Base-by-base conservation (phyloP, 2,113 vertebrate species). In the Corydoras sp. region DNA sequence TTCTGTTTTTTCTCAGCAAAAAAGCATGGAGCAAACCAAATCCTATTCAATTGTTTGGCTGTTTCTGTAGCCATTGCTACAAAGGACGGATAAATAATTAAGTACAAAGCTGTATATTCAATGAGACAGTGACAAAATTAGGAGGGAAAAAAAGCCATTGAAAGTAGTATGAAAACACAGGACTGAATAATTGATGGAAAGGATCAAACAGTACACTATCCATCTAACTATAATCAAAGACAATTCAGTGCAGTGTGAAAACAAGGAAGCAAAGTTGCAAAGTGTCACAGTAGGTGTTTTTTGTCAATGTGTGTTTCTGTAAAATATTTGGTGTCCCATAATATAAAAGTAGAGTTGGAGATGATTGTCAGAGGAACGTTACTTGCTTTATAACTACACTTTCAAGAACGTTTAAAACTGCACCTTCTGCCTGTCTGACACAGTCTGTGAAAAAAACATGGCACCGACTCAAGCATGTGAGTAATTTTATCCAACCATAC, bases 401-500 rank as follows among this genome's bases (percentile, higher is more conserved):
- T 62, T 62, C 35, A 14, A 35, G 31, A 43, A 43, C 30, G 3
- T 62, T 32, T n/a, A 62, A 35, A 13, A 32, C 9, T 63, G n/a
- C 18, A 58, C 15, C n/a, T 18, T 24, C 3, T 24, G n/a, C 18
- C 14, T 58, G 14, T 24, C 7, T 24, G 51, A 10, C 51, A 53
- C 51, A 43, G 35, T 43, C 35, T 43, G 35, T 43, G 7, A 43
- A 43, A 43, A 43, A 43, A 78, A 59, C 65, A 66, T 76, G 71
- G 72, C 75, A 72, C 30, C 59, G 15, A 70, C 53, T 54, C 59
- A 71, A 75, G 56, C 70, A 72, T 65, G 65, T 77, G 65, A 66
- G 62, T 79, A 69, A 79, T 73, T 76, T 63, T 74, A 64, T 72
- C 68, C 75, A 79, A 64, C 35, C 55, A 58, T 64, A 50, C 58